Conservation (phyloP, 2,888 invertebrate species). For the Abrostola tripartita region DNA sequence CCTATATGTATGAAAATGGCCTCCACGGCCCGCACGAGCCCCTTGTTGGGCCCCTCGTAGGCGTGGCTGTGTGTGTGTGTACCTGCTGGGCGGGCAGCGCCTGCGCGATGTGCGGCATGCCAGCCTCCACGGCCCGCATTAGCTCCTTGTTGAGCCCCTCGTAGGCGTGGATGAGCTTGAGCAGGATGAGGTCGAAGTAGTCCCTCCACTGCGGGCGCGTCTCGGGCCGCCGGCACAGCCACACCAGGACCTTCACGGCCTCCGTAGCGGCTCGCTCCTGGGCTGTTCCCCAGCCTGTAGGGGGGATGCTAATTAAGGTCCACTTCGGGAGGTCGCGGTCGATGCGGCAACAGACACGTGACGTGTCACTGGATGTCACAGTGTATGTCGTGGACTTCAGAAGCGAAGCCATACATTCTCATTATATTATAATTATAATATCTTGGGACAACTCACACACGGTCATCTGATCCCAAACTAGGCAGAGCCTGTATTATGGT, state of each 20-base stretch:
- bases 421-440: too few relatives aligned
- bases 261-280: constrained; percentile 91
- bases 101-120: constrained; percentile 92
- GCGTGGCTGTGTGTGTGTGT: too few relatives aligned
- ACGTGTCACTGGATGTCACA: background rate
- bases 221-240: constrained; percentile 94
- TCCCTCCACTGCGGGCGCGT: constrained; percentile 94
- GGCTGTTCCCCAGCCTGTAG: constrained; percentile 80
- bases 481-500: too few relatives aligned
- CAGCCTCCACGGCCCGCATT: constrained; percentile 95
- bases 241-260: constrained; percentile 94
- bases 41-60: too few relatives aligned
- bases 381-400: too few relatives aligned
- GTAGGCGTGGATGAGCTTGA: constrained; percentile 96
- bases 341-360: constrained; percentile 1
- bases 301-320: too few relatives aligned
- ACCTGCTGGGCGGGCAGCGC: constrained; percentile 93
- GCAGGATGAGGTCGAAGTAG: constrained; percentile 96
- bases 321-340: too few relatives aligned
- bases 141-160: constrained; percentile 92
- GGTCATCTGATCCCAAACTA: too few relatives aligned
- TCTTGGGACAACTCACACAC: too few relatives aligned
- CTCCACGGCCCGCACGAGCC: too few relatives aligned
- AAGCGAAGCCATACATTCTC: too few relatives aligned
- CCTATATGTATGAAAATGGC: too few relatives aligned